Evolutionary conservation across 2,797 vertebrate genomes (phyloP).

Genomic region (Anguilla pacifica): DNA sequence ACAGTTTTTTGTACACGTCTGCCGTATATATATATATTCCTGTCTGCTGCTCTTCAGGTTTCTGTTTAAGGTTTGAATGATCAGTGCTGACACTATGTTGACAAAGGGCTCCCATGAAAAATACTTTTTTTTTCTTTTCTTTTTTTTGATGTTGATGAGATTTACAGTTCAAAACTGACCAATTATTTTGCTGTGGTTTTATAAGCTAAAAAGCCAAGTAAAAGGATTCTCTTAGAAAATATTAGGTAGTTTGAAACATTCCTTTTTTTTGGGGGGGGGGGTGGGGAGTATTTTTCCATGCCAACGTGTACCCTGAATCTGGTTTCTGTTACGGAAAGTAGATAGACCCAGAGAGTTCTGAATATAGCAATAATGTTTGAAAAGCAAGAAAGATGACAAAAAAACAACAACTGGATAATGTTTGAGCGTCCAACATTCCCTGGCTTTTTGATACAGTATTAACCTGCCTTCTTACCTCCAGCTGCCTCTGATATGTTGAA

Average conservation of each 20-base stretch:
- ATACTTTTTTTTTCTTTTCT: background rate
- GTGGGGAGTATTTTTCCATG: conserved; percentile 34
- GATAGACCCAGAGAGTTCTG: conserved; percentile 55
- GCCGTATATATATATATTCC: conserved; percentile 37
- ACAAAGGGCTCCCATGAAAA: conserved; percentile 71
- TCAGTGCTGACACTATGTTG: conserved; percentile 44
- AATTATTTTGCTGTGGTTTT: conserved; percentile 28
- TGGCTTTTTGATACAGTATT: conserved; percentile 62
- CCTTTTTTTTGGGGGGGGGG: background rate
- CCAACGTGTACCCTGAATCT: conserved; percentile 33
- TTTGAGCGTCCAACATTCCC: conserved; percentile 57
- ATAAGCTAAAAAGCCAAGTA: conserved; percentile 15
- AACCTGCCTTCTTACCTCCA: conserved; percentile 68
- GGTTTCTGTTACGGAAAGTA: conserved; percentile 32
- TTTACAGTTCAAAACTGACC: conserved; percentile 19
- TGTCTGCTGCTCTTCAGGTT: conserved; percentile 70
- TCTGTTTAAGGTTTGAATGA: conserved; percentile 55
- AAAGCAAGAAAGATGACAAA: conserved; percentile 30
- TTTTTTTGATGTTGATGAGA: conserved; percentile 1
- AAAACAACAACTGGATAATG: conserved; percentile 42
- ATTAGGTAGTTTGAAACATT: conserved; percentile 36
- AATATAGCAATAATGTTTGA: conserved; percentile 72
- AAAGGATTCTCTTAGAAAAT: conserved; percentile 9
- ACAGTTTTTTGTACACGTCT: conserved; percentile 52
- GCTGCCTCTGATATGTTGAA: conserved; percentile 54